A percentile compares a stretch with the other conserved stretches of the same genome.
These are phyloP conservation scores for Athene cunicularia DNA, from an alignment of 2,113 vertebrate species.

Conservation along the genomic window DNA sequence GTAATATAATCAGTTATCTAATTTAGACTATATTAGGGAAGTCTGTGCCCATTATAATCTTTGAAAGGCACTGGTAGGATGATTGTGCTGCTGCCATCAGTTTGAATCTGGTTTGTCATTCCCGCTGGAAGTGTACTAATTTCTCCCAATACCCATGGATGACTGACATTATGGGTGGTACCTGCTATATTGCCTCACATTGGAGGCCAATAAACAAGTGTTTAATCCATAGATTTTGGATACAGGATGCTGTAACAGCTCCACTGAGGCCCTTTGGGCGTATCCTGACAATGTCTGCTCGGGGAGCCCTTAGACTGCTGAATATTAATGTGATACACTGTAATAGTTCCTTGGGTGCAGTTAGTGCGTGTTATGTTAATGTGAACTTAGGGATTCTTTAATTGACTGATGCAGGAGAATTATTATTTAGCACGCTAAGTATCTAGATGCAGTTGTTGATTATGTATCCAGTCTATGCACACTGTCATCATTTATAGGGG, in stretches of 20 bases:
- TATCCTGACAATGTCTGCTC: background rate
- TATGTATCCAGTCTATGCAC: background rate
- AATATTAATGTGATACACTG: background rate
- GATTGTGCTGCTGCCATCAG: background rate
- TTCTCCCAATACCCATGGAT: background rate
- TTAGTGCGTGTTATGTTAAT: background rate
- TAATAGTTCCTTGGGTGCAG: background rate
- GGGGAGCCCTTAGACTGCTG: background rate
- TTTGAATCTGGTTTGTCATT: background rate
- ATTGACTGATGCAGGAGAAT: background rate
- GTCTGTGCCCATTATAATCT: background rate
- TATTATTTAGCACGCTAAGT: background rate
- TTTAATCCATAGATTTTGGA: constrained; percentile 31
- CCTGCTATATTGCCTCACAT: background rate
- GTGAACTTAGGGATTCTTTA: background rate
- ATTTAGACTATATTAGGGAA: background rate
- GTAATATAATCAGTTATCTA: background rate
- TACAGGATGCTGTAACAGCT: background rate
- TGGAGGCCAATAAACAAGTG: background rate
- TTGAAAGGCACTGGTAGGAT: background rate
- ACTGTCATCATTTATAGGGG: background rate
- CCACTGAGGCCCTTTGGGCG: background rate
- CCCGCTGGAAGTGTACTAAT: background rate
- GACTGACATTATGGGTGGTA: background rate
- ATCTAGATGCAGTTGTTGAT: background rate